A percentile compares a stretch with the other conserved stretches of the same genome.
Conservation (phyloP, 2,113 vertebrate species). For the Climacteris rufus region DNA sequence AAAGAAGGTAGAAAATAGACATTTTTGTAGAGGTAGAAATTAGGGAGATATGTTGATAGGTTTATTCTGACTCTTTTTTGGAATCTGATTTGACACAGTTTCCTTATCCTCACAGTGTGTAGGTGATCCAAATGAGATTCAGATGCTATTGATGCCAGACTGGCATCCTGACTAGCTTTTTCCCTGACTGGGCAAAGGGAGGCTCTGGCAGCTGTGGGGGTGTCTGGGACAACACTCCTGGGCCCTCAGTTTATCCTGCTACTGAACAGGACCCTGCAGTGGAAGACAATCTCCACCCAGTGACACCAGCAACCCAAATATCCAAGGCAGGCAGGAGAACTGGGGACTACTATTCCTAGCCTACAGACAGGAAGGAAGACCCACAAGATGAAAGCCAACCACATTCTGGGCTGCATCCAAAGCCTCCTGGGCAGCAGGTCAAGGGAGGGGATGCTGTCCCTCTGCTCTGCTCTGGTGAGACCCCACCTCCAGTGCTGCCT, state of each 20-base stretch:
- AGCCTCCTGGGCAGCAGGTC: neutral
- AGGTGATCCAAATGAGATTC: neutral
- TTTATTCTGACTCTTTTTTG: neutral
- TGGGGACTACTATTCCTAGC: neutral
- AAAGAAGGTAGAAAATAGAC: neutral
- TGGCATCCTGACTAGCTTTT: neutral
- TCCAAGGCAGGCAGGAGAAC: neutral
- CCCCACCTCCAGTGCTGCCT: neutral
- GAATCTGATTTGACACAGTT: neutral
- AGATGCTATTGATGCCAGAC: neutral
- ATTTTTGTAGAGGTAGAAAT: neutral
- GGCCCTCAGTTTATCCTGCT: neutral
- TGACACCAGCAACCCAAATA: neutral
- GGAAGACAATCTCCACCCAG: neutral
- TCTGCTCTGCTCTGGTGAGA: neutral
- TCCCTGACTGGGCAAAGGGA: neutral
- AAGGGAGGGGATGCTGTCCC: neutral
- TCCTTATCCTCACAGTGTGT: neutral
- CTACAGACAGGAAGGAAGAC: neutral
- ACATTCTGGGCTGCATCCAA: neutral
- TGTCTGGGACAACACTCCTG: neutral
- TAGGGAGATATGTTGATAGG: neutral
- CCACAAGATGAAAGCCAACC: neutral
- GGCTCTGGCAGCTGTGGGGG: neutral
- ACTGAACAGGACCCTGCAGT: neutral